These are phyloP conservation scores for Pediacus dermestoides DNA, from an alignment of 2,888 invertebrate genomes.

Conservation along the genomic window DNA sequence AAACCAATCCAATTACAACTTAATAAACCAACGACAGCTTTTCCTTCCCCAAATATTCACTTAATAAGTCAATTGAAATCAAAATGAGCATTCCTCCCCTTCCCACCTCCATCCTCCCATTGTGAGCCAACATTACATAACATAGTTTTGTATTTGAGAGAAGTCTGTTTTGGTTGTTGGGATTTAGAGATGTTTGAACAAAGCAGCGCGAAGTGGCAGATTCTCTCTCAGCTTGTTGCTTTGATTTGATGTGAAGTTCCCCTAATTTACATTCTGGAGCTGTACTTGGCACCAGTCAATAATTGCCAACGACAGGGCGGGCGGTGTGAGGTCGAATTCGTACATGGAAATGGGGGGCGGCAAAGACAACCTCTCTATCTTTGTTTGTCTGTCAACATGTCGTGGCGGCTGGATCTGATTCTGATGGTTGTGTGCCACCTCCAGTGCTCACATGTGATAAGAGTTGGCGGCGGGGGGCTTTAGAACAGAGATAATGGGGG, in stretches of 20 bases:
- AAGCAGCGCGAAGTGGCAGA: constrained; percentile 29
- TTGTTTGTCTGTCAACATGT: no score
- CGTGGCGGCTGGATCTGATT: no score
- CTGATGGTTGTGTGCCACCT: no score
- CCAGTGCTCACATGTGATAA: no score
- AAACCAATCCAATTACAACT: no score
- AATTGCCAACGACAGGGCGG: constrained; percentile 33
- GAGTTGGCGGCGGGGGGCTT: no score
- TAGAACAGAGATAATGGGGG: no score
- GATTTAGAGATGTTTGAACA: constrained; percentile 16
- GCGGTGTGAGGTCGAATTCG: not conserved
- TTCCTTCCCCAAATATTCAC: constrained; percentile 12
- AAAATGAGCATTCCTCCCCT: constrained; percentile 32
- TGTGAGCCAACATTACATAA: constrained; percentile 25
- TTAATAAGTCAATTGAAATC: constrained; percentile 38
- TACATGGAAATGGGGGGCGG: no score
- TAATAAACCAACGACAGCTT: no score
- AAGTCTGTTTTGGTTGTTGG: not conserved
- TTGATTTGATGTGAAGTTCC: constrained; percentile 40
- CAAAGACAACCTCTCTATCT: no score
- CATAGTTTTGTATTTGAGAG: constrained; percentile 3
- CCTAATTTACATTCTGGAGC: constrained; percentile 42
- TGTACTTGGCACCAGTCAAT: constrained; percentile 42
- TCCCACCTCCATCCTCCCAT: not conserved
- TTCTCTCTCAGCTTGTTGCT: constrained; percentile 42